A percentile compares a stretch with the other conserved stretches of the same genome.
phyloP scores from a whole-genome alignment of 2,797 vertebrate genomes.

The Toxotes lorentzi region DNA sequence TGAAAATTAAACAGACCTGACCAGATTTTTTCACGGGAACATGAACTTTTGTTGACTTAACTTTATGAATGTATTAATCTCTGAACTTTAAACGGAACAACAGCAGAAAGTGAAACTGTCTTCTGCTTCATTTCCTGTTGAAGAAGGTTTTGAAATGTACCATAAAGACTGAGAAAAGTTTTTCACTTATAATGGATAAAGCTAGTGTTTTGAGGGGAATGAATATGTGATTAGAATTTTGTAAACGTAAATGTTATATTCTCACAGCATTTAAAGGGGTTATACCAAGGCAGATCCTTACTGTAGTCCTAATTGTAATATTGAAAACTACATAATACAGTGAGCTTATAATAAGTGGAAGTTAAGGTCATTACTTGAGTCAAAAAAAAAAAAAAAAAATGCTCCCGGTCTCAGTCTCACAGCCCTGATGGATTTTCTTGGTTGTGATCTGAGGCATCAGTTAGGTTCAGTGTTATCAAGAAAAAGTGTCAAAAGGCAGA shows the following conservation, averaged over 20 bases:
- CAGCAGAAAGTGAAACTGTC: not conserved
- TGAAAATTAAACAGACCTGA: constrained; percentile 8
- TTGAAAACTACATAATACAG: not conserved
- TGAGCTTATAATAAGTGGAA: not conserved
- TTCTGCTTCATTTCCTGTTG: not conserved
- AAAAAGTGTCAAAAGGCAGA: not conserved
- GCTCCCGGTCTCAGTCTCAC: not conserved
- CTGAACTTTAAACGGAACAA: not conserved
- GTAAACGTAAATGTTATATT: not conserved
- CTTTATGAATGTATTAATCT: constrained; percentile 35
- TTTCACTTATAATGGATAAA: not conserved
- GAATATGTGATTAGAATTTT: not conserved
- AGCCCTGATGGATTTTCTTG: not conserved
- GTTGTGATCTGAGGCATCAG: not conserved
- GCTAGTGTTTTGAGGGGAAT: not conserved
- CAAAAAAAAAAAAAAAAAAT: not conserved
- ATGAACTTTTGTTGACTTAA: not conserved
- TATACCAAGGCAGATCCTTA: not conserved
- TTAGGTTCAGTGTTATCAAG: not conserved
- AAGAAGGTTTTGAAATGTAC: constrained; percentile 8
- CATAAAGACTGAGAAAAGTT: not conserved
- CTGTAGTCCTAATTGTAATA: not conserved
- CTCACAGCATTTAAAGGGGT: constrained; percentile 10
- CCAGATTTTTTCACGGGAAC: constrained; percentile 1
- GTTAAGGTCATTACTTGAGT: not conserved